These are phyloP conservation scores for Trichacis sp. DNA, from an alignment of 2,888 invertebrate genomes.

Conservation along the genomic window DNA sequence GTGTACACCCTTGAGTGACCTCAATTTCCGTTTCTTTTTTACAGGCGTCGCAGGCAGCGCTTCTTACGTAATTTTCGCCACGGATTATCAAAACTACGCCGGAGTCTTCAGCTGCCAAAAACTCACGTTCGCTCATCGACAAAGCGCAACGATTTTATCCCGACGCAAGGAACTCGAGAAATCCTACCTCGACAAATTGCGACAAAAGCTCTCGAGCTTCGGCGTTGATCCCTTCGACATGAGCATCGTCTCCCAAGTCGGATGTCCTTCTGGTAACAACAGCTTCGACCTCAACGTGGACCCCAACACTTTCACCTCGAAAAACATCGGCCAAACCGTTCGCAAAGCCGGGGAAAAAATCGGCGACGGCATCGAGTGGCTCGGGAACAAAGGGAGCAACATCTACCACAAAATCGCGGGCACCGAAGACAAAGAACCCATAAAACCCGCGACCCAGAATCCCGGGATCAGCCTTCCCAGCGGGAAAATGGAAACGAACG, in stretches of 20 bases:
- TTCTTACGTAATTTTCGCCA: conserved; percentile 79
- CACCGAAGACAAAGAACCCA: conserved; percentile 53
- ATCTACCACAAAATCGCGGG: conserved; percentile 75
- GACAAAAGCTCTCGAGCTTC: conserved; percentile 73
- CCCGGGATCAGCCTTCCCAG: conserved; percentile 15
- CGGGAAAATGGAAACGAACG: conserved; percentile 59
- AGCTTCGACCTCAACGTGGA: conserved; percentile 78
- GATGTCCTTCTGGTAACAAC: conserved; percentile 76
- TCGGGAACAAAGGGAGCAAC: conserved; percentile 78
- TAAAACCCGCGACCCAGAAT: neutral
- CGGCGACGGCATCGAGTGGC: conserved; percentile 80
- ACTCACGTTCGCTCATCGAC: conserved; percentile 79
- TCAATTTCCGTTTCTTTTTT: too few species aligned
- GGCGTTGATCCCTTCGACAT: conserved; percentile 84
- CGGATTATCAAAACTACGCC: conserved; percentile 82
- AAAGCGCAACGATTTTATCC: conserved; percentile 85
- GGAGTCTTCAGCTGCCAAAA: conserved; percentile 85
- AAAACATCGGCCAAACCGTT: conserved; percentile 79
- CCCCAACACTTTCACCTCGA: conserved; percentile 81
- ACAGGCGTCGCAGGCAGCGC: conserved; percentile 81
- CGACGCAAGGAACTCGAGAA: conserved; percentile 80
- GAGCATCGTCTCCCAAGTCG: conserved; percentile 79
- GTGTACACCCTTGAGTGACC: too few species aligned
- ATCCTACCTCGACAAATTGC: conserved; percentile 78
- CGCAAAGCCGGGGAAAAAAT: conserved; percentile 80